Base-by-base conservation (phyloP, 2,113 vertebrate genomes). In the Vanacampus margaritifer region DNA sequence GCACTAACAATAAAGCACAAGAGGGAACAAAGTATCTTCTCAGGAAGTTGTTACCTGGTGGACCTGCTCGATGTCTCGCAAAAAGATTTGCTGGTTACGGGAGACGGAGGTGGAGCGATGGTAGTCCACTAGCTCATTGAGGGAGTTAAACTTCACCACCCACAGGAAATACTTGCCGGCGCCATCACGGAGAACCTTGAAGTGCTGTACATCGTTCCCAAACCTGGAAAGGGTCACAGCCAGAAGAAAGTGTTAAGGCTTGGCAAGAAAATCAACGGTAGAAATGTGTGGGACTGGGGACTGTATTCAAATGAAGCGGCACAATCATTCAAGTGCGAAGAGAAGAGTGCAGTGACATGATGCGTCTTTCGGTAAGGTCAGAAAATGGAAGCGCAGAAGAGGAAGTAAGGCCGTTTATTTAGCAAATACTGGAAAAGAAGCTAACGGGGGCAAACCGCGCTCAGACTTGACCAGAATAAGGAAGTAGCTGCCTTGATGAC, bases 121-220 rank as follows among this genome's bases (percentile, higher is more conserved):
- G 85, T 99, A 99, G 85, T 98, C 96, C 79, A 99, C 97, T 83
- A 99, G 92, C 92, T 99, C 97, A 72, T 99, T 99, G 85, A 99
- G 91, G 37, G 96, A 98, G 89, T 95, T 98, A 85, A 99, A 99
- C 90, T 99, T 99, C 78, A 99, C 97, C 91, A 99, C 97, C 97
- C 97, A 99, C 56, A 99, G 93, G 88, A 99, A 99, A 71, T 99
- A 99, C 85, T 98, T 99, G 19, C 97, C 97, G 32, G 97, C 97
- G 1, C 97, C 97, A 0, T 98, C 97, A 60, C 97, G 94, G 74
- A 99, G 94, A 87, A 99, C 97, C 80, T 99, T 99, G 89, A 99
- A 99, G 87, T 98, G 97, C 86, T 99, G 97, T 54, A 99, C 97
- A 9, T 98, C 97, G 39, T 97, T 99, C 67, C 97, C 97, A 74